Base-by-base conservation (phyloP, 2,113 vertebrate genomes). In the Numenius arquata region DNA sequence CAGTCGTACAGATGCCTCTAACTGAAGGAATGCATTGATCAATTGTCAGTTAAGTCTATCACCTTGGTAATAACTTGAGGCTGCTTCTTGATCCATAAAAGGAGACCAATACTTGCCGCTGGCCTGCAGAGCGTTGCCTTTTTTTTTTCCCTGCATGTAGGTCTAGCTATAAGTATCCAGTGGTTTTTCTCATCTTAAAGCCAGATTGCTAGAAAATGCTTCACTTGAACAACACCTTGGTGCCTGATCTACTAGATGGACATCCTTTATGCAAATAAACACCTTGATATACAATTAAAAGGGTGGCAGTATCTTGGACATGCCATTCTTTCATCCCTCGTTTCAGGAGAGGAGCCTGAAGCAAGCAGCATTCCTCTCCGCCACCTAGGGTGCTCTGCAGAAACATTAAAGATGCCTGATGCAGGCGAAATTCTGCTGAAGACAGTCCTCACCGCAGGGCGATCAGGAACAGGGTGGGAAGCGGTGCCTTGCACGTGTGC, bases 221-320 rank as follows among this genome's bases (percentile, higher is more conserved):
- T 86, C 48, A 62, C 30, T 78, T 70, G 17, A 74, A 67, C 52
- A 56, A 23, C 11, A 68, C 14, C 29, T 52, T 63, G 38, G 41
- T 76, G 48, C n/a, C 32, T 27, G 22, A 71, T 74, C 77, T 72
- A 67, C 40, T 56, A 74, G 52, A 34, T 12, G 36, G 59, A 59
- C 21, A 65, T 38, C 56, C 58, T 72, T 70, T 36, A 79, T 41
- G 38, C 41, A 82, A 91, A 58, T 50, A 82, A 78, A 22, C 11
- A 78, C 16, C 8, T 38, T 68, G 25, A 79, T 87, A 89, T 85
- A 82, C 58, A 76, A 50, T 89, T 91, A 73, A 75, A 91, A 87
- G 26, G 18, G 50, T 75, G 23, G 45, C n/a, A 66, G 15, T 50
- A 85, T 48, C 77, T 92, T 58, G 27, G 12, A n/a, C 18, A 61